Base-by-base conservation (phyloP, 2,888 invertebrate species). In the Tetheella fluctuosa region DNA sequence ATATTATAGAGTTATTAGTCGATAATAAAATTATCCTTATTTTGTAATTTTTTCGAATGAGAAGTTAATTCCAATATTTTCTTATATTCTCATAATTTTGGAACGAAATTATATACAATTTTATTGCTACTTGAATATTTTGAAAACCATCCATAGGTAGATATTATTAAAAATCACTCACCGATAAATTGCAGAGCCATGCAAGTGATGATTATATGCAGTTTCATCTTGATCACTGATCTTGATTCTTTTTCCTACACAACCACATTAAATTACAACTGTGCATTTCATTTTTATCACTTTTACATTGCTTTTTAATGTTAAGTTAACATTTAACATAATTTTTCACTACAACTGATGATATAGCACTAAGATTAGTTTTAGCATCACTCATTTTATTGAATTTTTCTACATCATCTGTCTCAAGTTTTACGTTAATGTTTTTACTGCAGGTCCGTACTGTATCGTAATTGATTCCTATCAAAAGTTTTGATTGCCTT, bases 101-200 rank as follows among this genome's bases (percentile, higher is more conserved):
- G n/a, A n/a, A n/a, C n/a, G n/a, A n/a, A n/a, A n/a, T n/a, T n/a
- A n/a, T n/a, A n/a, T n/a, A n/a, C n/a, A n/a, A n/a, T n/a, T n/a
- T n/a, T n/a, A n/a, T n/a, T n/a, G n/a, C n/a, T n/a, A n/a, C n/a
- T n/a, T n/a, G n/a, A n/a, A n/a, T n/a, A n/a, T n/a, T n/a, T n/a
- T n/a, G n/a, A n/a, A n/a, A n/a, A n/a, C n/a, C 25, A 25, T 25
- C 25, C 6, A 25, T 2, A 4, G 25, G 2, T 4, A 6, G 6
- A 30, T 8, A 30, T 30, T 30, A 30, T 8, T 8, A 57, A 57
- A 37, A 56, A 23, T 15, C 15, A 85, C 88, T 88, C 77, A 89
- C 91, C 89, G 73, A 91, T 83, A 57, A 84, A 83, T 72, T 88
- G 86, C 69, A 90, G 75, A 39, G 80, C 79, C 64, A 87, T 73